phyloP scores from a whole-genome alignment of 2,888 invertebrate species.

The Cheilosia vulpina region DNA sequence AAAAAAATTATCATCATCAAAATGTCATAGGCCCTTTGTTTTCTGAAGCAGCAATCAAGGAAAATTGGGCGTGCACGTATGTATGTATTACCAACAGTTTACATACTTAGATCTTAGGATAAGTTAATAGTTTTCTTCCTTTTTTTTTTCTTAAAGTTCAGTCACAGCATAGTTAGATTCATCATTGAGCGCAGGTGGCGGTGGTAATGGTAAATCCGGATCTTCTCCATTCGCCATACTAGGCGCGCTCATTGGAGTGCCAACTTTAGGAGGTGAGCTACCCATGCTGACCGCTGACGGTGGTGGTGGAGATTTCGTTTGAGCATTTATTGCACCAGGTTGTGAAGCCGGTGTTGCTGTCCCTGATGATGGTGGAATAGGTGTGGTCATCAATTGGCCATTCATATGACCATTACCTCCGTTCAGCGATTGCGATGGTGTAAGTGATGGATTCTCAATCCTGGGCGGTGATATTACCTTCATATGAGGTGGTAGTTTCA shows the following conservation, averaged over 20 bases:
- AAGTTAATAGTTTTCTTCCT: slow-evolving; percentile 5
- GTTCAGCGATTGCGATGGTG: slow-evolving; percentile 77
- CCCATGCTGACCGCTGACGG: slow-evolving; percentile 70
- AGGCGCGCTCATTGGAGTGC: slow-evolving; percentile 72
- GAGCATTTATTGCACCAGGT: slow-evolving; percentile 74
- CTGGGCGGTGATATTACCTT: slow-evolving; percentile 84
- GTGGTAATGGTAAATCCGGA: slow-evolving; percentile 81
- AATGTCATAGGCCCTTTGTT: slow-evolving; percentile 38
- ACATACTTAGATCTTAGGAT: slow-evolving; percentile 9
- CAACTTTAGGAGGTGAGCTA: slow-evolving; percentile 62
- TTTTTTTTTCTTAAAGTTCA: slow-evolving; percentile 80
- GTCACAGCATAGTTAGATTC: slow-evolving; percentile 84
- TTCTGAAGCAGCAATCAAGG: slow-evolving; percentile 69
- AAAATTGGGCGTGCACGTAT: slow-evolving; percentile 46
- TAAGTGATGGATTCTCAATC: slow-evolving; percentile 81
- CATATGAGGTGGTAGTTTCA: slow-evolving; percentile 83
- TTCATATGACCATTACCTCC: slow-evolving; percentile 67
- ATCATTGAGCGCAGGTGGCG: slow-evolving; percentile 82
- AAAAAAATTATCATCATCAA: slow-evolving; percentile 46
- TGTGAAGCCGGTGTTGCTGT: slow-evolving; percentile 76
- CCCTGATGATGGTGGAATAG: slow-evolving; percentile 79
- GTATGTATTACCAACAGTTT: slow-evolving; percentile 56
- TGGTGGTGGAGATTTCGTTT: slow-evolving; percentile 76
- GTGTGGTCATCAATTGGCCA: slow-evolving; percentile 62
- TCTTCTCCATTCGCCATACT: slow-evolving; percentile 78